A percentile compares a stretch with the other conserved stretches of the same genome.
Evolutionary conservation across 2,888 invertebrate genomes (phyloP).

Genomic region (Eudasyphora cyanicolor): DNA sequence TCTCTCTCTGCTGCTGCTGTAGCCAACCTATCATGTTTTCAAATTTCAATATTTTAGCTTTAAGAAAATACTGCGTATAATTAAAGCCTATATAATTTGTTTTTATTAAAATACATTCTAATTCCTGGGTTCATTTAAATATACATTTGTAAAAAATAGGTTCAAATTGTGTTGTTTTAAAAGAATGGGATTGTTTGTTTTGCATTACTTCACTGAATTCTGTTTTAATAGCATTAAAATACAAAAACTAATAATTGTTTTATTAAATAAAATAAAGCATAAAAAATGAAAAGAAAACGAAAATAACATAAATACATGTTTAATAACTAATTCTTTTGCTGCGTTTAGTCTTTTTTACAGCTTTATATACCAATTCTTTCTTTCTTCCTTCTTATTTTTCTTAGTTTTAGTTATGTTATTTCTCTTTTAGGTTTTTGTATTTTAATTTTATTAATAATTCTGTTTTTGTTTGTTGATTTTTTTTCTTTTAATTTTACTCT

Average conservation of each 20-base stretch:
- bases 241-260: slow-evolving; percentile 48
- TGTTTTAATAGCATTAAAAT: slow-evolving; percentile 60
- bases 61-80: slow-evolving; percentile 15
- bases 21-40: not conserved
- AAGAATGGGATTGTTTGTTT: slow-evolving; percentile 26
- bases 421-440: slow-evolving; percentile 43
- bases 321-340: slow-evolving; percentile 48
- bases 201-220: slow-evolving; percentile 55
- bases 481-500: slow-evolving; percentile 47
- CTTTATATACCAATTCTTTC: slow-evolving; percentile 37
- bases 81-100: slow-evolving; percentile 31
- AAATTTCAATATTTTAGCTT: not conserved
- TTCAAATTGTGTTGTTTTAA: slow-evolving; percentile 13
- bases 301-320: slow-evolving; percentile 40
- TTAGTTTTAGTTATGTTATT: slow-evolving; percentile 30
- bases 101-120: slow-evolving; percentile 39
- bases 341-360: slow-evolving; percentile 38
- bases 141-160: slow-evolving; percentile 51
- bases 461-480: slow-evolving; percentile 49
- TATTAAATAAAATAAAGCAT: slow-evolving; percentile 56
- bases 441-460: slow-evolving; percentile 44
- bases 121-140: slow-evolving; percentile 41
- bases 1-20: too few species aligned
- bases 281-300: slow-evolving; percentile 52
- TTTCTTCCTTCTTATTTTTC: too few species aligned